Percentiles rank a stretch among this genome's conserved stretches.
Conservation (phyloP, 2,888 invertebrate species). For the Cryptus armator region DNA sequence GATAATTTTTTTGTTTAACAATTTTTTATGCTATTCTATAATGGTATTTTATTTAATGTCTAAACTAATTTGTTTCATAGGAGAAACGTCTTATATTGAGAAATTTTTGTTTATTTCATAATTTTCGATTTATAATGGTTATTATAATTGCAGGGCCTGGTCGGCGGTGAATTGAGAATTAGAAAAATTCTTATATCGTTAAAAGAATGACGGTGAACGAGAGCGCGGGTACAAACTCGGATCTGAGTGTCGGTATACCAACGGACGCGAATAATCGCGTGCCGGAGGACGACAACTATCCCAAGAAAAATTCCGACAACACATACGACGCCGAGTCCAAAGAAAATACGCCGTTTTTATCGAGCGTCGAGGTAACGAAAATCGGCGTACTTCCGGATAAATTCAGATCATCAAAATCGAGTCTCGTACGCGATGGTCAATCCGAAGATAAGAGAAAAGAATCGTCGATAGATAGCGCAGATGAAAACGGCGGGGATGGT, state of each 20-base stretch:
- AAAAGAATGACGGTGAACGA: conserved; percentile 62
- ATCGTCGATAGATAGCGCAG: conserved; percentile 2
- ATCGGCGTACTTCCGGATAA: conserved; percentile 40
- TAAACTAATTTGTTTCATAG: too few species aligned
- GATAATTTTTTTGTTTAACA: too few species aligned
- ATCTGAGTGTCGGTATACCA: conserved; percentile 25
- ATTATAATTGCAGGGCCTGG: conserved; percentile 53
- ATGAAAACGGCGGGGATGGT: conserved; percentile 8
- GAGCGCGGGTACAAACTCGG: conserved; percentile 53
- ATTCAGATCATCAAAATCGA: conserved; percentile 37
- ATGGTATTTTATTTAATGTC: too few species aligned
- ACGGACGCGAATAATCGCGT: conserved; percentile 33
- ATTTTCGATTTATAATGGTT: neutral
- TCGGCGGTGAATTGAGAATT: conserved; percentile 23
- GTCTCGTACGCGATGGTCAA: conserved; percentile 7
- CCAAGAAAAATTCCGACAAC: conserved; percentile 30
- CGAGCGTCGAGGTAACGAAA: conserved; percentile 44
- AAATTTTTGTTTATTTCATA: too few species aligned
- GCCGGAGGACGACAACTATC: conserved; percentile 3
- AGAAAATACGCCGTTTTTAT: conserved; percentile 49
- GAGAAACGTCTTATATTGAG: too few species aligned
- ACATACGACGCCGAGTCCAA: conserved; percentile 33
- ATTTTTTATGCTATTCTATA: neutral
- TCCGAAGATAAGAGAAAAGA: conserved; percentile 24
- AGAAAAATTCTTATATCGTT: conserved; percentile 5